Evolutionary conservation across 92 coral and sea anemone genomes (phyloP).

Genomic region (Nematostella vectensis): DNA sequence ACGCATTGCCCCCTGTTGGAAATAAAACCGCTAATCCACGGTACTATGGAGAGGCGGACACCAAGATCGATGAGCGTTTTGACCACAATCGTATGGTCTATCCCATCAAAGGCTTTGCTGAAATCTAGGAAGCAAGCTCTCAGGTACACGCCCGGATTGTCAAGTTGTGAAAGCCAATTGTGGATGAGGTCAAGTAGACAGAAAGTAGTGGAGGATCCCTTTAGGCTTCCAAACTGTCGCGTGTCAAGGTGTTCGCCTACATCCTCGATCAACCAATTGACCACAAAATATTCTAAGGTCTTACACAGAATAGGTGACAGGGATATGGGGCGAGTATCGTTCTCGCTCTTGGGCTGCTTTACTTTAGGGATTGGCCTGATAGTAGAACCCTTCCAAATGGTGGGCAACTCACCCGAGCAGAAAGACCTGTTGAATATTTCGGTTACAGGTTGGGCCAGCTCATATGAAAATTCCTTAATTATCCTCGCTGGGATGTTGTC

Average conservation of each 20-base stretch:
- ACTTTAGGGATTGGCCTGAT: background rate
- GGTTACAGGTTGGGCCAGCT: background rate
- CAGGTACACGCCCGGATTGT: constrained; percentile 31
- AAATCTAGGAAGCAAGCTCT: no score
- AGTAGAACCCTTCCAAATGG: background rate
- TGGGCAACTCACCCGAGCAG: no score
- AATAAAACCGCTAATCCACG: no score
- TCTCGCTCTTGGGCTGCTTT: background rate
- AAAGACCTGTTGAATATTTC: background rate
- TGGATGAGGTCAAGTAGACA: constrained; percentile 38
- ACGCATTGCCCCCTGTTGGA: no score
- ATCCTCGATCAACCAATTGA: constrained; percentile 11
- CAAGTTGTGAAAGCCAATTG: constrained; percentile 31
- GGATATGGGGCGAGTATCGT: background rate
- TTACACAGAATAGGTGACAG: background rate
- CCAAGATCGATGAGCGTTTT: no score
- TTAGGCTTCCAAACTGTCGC: constrained; percentile 36
- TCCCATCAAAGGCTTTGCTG: no score
- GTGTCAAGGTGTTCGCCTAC: constrained; percentile 23
- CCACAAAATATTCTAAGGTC: constrained; percentile 1
- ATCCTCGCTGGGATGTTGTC: background rate
- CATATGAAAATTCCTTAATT: background rate
- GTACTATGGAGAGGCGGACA: no score
- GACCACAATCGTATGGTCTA: no score
- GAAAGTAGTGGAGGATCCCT: constrained; percentile 33